These are phyloP conservation scores for Volucella bombylans DNA, from an alignment of 2,888 invertebrate species.

Conservation along the genomic window DNA sequence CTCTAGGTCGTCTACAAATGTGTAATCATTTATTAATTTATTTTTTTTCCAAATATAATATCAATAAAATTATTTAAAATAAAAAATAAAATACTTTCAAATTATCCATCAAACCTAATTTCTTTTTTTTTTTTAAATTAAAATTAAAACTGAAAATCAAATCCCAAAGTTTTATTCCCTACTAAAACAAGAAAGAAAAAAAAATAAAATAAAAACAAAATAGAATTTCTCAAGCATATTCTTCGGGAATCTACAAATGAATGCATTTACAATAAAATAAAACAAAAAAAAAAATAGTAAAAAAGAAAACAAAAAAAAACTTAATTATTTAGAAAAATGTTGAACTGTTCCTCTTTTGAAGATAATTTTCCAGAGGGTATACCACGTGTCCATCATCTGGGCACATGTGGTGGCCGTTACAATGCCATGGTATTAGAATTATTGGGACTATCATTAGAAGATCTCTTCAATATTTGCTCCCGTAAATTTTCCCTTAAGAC, in stretches of 20 bases:
- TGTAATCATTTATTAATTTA: no score
- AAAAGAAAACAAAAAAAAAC: not conserved
- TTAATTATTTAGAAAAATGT: conserved; percentile 26
- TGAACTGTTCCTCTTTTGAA: conserved; percentile 71
- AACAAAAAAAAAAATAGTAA: conserved; percentile 10
- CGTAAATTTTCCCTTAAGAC: conserved; percentile 98
- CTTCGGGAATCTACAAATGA: conserved; percentile 75
- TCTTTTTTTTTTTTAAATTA: conserved; percentile 11
- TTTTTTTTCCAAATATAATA: no score
- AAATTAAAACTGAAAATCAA: conserved; percentile 17
- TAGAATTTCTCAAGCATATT: conserved; percentile 83
- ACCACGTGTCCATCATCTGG: conserved; percentile 99
- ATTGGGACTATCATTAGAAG: conserved; percentile 98
- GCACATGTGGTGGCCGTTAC: conserved; percentile 98
- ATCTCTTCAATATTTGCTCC: conserved; percentile 99
- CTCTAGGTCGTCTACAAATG: no score
- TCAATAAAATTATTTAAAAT: not conserved
- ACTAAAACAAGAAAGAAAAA: conserved; percentile 34
- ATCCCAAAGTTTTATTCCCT: conserved; percentile 43
- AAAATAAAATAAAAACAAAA: conserved; percentile 65
- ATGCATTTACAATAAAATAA: conserved; percentile 36
- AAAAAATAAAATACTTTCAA: not conserved
- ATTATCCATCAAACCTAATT: conserved; percentile 7
- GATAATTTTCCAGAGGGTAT: conserved; percentile 91
- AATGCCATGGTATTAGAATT: conserved; percentile 99